Evolutionary conservation across 2,888 invertebrate species (phyloP), one percentile per base, ranked within the genome.

Genomic region (Pomacea canaliculata): DNA sequence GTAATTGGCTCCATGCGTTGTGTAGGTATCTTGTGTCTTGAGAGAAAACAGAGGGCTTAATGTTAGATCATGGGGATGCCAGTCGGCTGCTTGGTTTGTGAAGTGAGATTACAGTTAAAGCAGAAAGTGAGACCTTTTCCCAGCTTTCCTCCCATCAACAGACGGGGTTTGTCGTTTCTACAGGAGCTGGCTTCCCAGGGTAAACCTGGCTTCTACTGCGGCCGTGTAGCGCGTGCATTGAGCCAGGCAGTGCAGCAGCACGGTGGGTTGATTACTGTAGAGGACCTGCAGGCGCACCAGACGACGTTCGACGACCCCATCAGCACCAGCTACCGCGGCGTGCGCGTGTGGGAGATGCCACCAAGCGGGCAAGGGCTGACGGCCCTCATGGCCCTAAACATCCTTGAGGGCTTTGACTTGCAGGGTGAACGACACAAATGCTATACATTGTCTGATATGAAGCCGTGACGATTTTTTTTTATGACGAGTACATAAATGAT

Each of bases 321-420:
- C 77, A 84, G 82, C 76, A 78, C 81, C 4, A 85, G 88, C 73
- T 89, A 89, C 77, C 82, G 86, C 51, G 89, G 88, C 10, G 81
- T 84, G 56, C 79, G 84, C 67, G 84, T 91, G 5, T 91, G 90
- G 89, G 91, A 91, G 81, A 88, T 90, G 67, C 90, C 90, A 7
- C 91, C 91, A 0, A 91, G 89, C 83, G 89, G 90, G 4, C 91
- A 91, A 77, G 91, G 91, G 1, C 87, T 91, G n/a, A 87, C 88
- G 7, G 90, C 90, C 2, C 83, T 91, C 4, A 83, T 90, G 70
- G 89, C 90, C 9, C 82, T 91, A 7, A 91, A 91, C 81, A 85
- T 90, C 51, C 82, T 91, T 56, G 89, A 91, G 78, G 87, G 83
- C n/a, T 88, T 87, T 79, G 88, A 91, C 78, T 67, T 90, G 23